phyloP scores from a whole-genome alignment of 1,140 invertebrate species.

The Cotesia vestalis region DNA sequence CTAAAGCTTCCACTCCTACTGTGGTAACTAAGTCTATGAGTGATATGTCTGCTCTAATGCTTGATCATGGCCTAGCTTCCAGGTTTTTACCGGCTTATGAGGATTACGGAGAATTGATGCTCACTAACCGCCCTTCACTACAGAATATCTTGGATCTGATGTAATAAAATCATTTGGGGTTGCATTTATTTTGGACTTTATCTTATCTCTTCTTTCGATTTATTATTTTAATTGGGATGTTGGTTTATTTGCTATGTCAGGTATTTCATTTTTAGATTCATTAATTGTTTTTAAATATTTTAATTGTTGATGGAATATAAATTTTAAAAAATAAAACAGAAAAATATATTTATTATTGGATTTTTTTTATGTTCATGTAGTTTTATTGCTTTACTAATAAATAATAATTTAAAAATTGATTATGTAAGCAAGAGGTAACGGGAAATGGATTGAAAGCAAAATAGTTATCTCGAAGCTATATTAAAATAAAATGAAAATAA shows the following conservation, averaged over 20 bases:
- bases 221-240: too few relatives aligned
- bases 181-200: not conserved
- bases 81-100: conserved; percentile 5
- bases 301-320: too few relatives aligned
- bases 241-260: too few relatives aligned
- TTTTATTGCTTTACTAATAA: not conserved
- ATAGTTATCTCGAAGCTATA: too few relatives aligned
- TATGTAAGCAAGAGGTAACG: not conserved
- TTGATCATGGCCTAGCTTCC: not conserved
- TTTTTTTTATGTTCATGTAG: too few relatives aligned
- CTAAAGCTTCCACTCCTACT: not conserved
- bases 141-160: conserved; percentile 10
- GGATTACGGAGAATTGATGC: conserved; percentile 14
- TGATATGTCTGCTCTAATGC: not conserved
- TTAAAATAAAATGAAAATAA: not conserved
- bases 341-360: too few relatives aligned
- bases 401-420: conserved; percentile 8
- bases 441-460: too few relatives aligned
- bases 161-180: conserved; percentile 8
- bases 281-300: too few relatives aligned
- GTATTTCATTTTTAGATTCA: too few relatives aligned
- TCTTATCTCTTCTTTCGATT: too few relatives aligned
- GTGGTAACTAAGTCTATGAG: not conserved
- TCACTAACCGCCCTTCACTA: not conserved
- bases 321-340: too few relatives aligned